Base-by-base conservation (phyloP, 2,797 vertebrate species). In the Myotis pilosus region DNA sequence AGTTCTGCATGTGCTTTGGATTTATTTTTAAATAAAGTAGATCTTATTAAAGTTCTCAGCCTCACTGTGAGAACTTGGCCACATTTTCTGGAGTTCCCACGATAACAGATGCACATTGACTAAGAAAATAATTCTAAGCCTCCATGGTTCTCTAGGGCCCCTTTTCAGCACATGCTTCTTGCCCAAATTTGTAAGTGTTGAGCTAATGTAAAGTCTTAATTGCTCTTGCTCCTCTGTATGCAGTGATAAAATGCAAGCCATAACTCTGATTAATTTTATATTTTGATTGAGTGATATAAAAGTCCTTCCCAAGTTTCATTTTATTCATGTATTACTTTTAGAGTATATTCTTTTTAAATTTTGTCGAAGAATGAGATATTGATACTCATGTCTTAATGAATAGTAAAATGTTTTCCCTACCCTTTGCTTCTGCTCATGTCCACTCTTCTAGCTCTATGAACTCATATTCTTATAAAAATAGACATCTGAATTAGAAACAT, bases 1-100 rank as follows among this genome's bases (percentile, higher is more conserved):
- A 76, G 71, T 86, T 89, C 75, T 76, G 41, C 75, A 86, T 78
- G 60, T 79, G 47, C 83, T 92, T 94, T 90, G 25, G 55, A 92
- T 96, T 97, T 96, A 97, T 93, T 97, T 97, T 97, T 97, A 96
- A 96, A 88, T 87, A 87, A 96, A 96, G 66, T 57, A 93, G 55
- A 41, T 94, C 91, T 97, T 94, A 86, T 92, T 96, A 76, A 97
- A 96, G 96, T 93, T 95, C 96, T 96, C 96, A 97, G 93, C 92
- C 76, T 94, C 85, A 78, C 74, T 94, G 53, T 87, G 95, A 96
- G 82, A 91, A 47, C 81, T 92, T 88, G 60, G 57, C 75, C 83
- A 68, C 92, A 51, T 47, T 91, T 95, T 92, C 74, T 95, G 49
- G 69, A 91, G 76, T 76, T 96, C 94, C 92, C 68, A 36, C 10